These are phyloP conservation scores for Danio choprae DNA, from an alignment of 2,797 vertebrate species.

Conservation along the genomic window DNA sequence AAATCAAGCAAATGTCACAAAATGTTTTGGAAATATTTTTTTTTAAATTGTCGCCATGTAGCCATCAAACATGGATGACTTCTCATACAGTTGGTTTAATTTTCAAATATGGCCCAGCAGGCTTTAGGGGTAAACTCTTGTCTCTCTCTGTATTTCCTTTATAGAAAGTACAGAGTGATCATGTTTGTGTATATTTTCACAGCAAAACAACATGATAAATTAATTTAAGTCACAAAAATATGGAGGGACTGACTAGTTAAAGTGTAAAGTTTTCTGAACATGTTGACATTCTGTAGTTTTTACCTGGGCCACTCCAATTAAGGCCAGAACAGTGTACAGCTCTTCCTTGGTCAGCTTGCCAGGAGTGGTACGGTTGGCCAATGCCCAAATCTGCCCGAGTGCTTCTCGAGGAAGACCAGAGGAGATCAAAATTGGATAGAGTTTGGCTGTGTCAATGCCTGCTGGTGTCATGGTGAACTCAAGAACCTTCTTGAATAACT, in stretches of 20 bases:
- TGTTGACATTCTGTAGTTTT: background rate
- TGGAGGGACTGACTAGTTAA: no score
- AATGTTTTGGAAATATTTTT: no score
- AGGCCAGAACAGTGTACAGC: constrained; percentile 92
- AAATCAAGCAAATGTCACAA: no score
- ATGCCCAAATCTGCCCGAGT: constrained; percentile 97
- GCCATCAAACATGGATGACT: no score
- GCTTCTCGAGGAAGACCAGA: constrained; percentile 96
- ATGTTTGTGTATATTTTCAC: background rate
- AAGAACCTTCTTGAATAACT: constrained; percentile 94
- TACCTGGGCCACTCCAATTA: constrained; percentile 98
- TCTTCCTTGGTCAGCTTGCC: constrained; percentile 98
- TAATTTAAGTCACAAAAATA: no score
- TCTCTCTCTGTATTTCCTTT: no score
- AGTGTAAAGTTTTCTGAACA: background rate
- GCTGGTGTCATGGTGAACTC: constrained; percentile 92
- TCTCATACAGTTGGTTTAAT: no score
- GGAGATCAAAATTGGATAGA: constrained; percentile 97
- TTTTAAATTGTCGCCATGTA: no score
- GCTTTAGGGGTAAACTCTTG: no score
- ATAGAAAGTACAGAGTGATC: background rate
- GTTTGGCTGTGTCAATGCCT: constrained; percentile 96
- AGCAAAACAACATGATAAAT: no score
- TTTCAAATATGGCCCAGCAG: no score
- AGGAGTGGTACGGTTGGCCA: constrained; percentile 96